Percentiles rank a stretch among this genome's conserved stretches.
These are phyloP conservation scores for Margarornis squamiger DNA, from an alignment of 2,797 vertebrate genomes.

Conservation along the genomic window DNA sequence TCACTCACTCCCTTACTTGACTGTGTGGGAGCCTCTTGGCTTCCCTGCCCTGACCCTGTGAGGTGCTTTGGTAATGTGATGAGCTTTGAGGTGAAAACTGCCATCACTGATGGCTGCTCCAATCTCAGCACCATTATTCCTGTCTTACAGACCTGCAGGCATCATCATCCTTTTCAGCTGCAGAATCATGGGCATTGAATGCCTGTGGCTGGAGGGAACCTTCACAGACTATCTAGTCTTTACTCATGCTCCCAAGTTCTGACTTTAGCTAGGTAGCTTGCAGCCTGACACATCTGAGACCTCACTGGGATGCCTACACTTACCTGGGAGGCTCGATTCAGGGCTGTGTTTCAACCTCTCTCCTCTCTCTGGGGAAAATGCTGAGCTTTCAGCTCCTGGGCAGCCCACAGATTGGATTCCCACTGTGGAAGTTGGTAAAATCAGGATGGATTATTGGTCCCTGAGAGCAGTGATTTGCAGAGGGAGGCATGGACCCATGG, in stretches of 20 bases:
- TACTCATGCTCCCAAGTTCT: rapidly evolving
- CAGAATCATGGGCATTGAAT: neutral
- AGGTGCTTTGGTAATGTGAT: neutral
- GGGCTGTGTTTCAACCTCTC: neutral
- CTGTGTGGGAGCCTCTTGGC: neutral
- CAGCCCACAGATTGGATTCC: neutral
- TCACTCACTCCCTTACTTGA: neutral
- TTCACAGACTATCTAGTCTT: neutral
- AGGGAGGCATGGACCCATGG: rapidly evolving
- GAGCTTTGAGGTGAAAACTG: neutral
- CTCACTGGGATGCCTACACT: neutral
- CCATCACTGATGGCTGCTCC: neutral
- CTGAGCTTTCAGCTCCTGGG: neutral
- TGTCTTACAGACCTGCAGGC: neutral
- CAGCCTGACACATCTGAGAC: neutral
- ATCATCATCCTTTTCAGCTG: neutral
- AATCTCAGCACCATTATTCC: neutral
- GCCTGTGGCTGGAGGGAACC: neutral
- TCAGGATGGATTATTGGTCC: neutral
- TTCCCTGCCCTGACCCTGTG: rapidly evolving
- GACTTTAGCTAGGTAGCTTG: neutral
- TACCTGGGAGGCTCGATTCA: neutral
- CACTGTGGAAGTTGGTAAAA: rapidly evolving
- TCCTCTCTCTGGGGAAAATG: neutral
- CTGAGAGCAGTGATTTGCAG: neutral